Conservation (phyloP, 2,888 invertebrate species). For the Ornithoptera priamus region DNA sequence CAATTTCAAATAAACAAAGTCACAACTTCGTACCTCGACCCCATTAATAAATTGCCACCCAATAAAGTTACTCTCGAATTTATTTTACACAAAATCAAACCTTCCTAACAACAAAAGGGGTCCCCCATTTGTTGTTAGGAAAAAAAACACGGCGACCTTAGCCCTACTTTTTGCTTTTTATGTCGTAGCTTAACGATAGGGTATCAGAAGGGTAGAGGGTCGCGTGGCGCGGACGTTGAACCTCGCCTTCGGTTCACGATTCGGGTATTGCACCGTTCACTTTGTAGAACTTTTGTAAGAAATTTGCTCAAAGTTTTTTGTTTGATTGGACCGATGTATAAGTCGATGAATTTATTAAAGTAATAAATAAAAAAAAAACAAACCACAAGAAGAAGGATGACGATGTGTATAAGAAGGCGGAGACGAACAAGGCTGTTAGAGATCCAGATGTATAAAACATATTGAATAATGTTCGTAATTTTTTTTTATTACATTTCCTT, state of each 20-base stretch:
- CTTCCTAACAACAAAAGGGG: neutral
- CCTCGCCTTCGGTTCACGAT: conserved; percentile 38
- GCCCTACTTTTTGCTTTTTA: conserved; percentile 45
- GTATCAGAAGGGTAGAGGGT: conserved; percentile 47
- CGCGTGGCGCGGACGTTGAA: conserved; percentile 73
- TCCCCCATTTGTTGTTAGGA: conserved; percentile 22
- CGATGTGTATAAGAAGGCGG: no score
- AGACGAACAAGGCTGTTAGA: no score
- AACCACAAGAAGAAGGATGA: no score
- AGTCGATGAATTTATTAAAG: no score
- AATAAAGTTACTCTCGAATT: conserved; percentile 20
- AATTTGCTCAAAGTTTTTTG: neutral
- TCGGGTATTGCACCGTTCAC: conserved; percentile 21
- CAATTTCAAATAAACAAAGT: conserved; percentile 16
- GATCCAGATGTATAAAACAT: no score
- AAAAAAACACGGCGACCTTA: conserved; percentile 59
- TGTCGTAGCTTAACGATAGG: conserved; percentile 46
- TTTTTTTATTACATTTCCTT: no score
- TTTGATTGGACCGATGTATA: no score
- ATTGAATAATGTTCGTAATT: no score
- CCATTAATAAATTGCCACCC: conserved; percentile 13
- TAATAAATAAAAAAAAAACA: no score
- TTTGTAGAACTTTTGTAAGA: neutral
- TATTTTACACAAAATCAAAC: conserved; percentile 29
- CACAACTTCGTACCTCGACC: conserved; percentile 9